phyloP scores from a whole-genome alignment of 2,113 vertebrate species.

The Campylomormyrus tamandua region DNA sequence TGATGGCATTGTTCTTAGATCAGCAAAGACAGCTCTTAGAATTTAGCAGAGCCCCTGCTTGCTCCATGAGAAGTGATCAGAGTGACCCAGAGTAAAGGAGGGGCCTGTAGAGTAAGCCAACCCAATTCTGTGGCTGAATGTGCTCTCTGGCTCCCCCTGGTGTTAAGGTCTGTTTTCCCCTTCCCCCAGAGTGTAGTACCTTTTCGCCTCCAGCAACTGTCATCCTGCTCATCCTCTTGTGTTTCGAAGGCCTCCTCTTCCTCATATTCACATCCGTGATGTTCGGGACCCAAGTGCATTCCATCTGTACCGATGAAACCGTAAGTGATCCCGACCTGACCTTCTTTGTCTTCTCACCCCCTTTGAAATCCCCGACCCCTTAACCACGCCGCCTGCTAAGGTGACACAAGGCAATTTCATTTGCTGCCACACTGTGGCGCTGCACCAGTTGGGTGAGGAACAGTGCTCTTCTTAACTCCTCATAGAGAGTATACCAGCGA shows the following conservation, averaged over 20 bases:
- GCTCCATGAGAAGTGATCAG: not conserved
- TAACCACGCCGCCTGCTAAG: not conserved
- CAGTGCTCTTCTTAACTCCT: not conserved
- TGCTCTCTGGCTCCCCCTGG: not conserved
- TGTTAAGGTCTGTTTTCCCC: constrained; percentile 14
- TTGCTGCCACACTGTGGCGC: not conserved
- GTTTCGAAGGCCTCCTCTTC: constrained; percentile 94
- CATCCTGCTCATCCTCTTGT: constrained; percentile 94
- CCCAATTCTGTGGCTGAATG: not conserved
- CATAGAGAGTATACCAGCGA: not conserved
- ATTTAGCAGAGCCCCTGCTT: not conserved
- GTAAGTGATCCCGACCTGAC: constrained; percentile 61
- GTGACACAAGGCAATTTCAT: not conserved
- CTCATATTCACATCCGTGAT: constrained; percentile 98
- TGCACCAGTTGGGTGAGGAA: not conserved
- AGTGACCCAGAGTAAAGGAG: not conserved
- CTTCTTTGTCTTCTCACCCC: not conserved
- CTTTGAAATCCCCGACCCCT: not conserved
- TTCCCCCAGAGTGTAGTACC: constrained; percentile 85
- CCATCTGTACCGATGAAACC: constrained; percentile 98
- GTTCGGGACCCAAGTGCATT: constrained; percentile 98
- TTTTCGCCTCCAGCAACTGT: constrained; percentile 95
- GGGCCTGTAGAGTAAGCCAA: not conserved
- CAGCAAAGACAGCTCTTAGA: not conserved
- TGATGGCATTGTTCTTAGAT: not conserved